phyloP scores from a whole-genome alignment of 2,113 vertebrate species.

The Cyprinodon variegatus region DNA sequence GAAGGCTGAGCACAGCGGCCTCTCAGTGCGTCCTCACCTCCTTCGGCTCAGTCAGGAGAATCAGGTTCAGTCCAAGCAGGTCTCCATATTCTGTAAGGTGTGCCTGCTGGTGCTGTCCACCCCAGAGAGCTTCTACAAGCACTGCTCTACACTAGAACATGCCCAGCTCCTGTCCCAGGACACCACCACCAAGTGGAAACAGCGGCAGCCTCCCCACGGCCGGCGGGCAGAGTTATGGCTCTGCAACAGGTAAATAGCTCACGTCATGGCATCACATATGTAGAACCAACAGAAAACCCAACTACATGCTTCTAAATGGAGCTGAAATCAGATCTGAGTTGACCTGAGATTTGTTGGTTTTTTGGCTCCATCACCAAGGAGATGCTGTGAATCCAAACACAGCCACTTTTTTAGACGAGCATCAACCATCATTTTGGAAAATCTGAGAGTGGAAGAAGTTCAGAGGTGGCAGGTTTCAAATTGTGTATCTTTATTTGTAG shows the following conservation, averaged over 20 bases:
- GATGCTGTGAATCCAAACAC: no score
- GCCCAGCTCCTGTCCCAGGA: slow-evolving; percentile 77
- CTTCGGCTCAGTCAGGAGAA: background rate
- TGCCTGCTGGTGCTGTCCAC: slow-evolving; percentile 82
- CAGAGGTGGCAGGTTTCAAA: no score
- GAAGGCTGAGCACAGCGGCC: slow-evolving; percentile 70
- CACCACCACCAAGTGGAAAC: slow-evolving; percentile 71
- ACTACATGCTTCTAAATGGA: no score
- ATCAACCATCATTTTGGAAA: no score
- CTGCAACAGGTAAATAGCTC: slow-evolving; percentile 60
- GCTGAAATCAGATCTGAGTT: no score
- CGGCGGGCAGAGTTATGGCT: slow-evolving; percentile 39
- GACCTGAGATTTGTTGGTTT: no score
- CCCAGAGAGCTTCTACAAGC: slow-evolving; percentile 84
- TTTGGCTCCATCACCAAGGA: no score
- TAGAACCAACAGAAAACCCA: no score
- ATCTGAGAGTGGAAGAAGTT: no score
- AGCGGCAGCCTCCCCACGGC: slow-evolving; percentile 73
- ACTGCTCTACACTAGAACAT: slow-evolving; percentile 85
- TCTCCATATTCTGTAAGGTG: slow-evolving; percentile 80
- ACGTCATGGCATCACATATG: no score
- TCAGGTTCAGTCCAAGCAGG: background rate
- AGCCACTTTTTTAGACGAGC: no score
- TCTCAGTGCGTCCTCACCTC: slow-evolving; percentile 67
- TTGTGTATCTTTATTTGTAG: no score